phyloP scores from a whole-genome alignment of 1,140 invertebrate species.

The Dreissena polymorpha region DNA sequence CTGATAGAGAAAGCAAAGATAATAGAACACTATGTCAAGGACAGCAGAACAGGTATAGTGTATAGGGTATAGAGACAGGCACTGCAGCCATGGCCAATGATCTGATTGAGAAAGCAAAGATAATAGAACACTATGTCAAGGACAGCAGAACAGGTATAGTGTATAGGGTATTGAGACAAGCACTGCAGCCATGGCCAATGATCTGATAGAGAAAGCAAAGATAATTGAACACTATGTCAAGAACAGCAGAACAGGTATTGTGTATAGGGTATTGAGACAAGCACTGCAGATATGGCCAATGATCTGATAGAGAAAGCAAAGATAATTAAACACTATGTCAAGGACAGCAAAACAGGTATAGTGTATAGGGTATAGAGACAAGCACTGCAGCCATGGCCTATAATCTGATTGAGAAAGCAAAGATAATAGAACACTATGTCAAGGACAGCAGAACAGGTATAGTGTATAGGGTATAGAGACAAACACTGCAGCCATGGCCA shows the following conservation, averaged over 20 bases:
- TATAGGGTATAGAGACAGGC: conserved; percentile 81
- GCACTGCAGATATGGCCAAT: conserved; percentile 82
- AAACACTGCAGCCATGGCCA: conserved; percentile 81
- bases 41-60: conserved; percentile 77
- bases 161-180: too few species aligned
- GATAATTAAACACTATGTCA: conserved; percentile 82
- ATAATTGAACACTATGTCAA: conserved; percentile 82
- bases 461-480: too few species aligned
- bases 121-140: conserved; percentile 82
- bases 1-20: conserved; percentile 81
- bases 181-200: conserved; percentile 82
- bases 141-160: conserved; percentile 78
- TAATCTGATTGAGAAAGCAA: conserved; percentile 81
- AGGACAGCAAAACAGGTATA: conserved; percentile 79
- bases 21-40: conserved; percentile 82
- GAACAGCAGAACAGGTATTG: conserved; percentile 79
- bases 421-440: conserved; percentile 82
- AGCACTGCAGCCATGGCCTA: conserved; percentile 82
- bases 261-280: conserved; percentile 81
- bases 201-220: conserved; percentile 81
- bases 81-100: conserved; percentile 82
- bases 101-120: conserved; percentile 80
- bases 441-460: conserved; percentile 80
- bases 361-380: conserved; percentile 76
- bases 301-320: conserved; percentile 81